Evolutionary conservation across 2,113 vertebrate genomes (phyloP).

Genomic region (Oreochromis niloticus): DNA sequence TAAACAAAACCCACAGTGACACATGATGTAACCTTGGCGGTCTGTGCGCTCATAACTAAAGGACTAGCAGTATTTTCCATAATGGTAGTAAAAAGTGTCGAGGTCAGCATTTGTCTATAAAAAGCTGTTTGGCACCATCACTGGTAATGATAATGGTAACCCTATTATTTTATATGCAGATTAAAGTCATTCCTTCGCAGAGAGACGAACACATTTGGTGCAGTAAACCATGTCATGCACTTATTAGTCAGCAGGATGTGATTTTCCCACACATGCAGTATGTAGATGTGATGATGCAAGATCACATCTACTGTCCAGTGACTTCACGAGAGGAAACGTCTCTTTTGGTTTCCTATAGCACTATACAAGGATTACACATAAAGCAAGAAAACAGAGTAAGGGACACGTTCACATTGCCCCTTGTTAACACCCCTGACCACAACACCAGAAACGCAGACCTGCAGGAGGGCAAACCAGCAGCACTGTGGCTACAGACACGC

Average conservation of each 20-base stretch:
- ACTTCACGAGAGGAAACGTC: rapidly evolving
- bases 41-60: not conserved
- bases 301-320: not conserved
- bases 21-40: not conserved
- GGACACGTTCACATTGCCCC: not conserved
- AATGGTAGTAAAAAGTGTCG: not conserved
- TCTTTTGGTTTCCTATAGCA: not conserved
- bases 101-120: not conserved
- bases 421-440: constrained; percentile 16
- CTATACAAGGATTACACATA: not conserved
- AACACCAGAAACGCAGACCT: not conserved
- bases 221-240: not conserved
- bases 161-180: not conserved
- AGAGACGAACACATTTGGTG: rapidly evolving
- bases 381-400: not conserved
- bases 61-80: not conserved
- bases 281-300: not conserved
- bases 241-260: not conserved
- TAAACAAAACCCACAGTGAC: not conserved
- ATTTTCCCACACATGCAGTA: not conserved
- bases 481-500: not conserved
- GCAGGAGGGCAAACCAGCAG: not conserved
- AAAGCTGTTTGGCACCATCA: not conserved
- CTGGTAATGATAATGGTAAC: not conserved
- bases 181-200: not conserved